A percentile compares a stretch with the other conserved stretches of the same genome.
Conservation (phyloP, 2,113 vertebrate species). For the Passerina amoena region DNA sequence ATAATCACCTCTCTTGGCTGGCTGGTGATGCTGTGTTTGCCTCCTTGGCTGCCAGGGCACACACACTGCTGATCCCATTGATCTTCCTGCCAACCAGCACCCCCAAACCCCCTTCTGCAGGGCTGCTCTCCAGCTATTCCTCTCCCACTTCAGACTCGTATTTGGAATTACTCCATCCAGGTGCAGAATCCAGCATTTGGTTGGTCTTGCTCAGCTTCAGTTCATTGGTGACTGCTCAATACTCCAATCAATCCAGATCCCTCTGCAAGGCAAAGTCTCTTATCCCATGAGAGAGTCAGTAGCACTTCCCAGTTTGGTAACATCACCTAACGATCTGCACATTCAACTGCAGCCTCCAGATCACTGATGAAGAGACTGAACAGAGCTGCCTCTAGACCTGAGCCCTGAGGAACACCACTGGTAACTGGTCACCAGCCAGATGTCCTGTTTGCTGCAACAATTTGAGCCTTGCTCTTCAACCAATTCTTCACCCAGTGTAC, state of each 20-base stretch:
- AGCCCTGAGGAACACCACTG: not conserved
- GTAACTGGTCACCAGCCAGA: not conserved
- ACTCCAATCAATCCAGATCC: not conserved
- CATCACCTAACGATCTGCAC: not conserved
- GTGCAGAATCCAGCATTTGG: not conserved
- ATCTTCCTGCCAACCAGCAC: not conserved
- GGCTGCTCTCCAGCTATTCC: not conserved
- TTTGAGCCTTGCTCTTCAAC: not conserved
- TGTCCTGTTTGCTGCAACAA: not conserved
- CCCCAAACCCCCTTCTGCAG: not conserved
- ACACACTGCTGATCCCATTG: not conserved
- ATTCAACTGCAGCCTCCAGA: not conserved
- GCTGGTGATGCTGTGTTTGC: not conserved
- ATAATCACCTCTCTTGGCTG: too few relatives aligned
- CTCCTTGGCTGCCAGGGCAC: not conserved
- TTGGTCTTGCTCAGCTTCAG: not conserved
- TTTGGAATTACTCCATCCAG: not conserved
- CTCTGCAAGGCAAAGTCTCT: not conserved
- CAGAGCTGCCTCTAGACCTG: not conserved
- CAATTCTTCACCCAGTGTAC: not conserved
- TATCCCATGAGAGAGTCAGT: not conserved
- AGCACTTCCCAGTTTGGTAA: not conserved
- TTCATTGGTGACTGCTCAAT: not conserved
- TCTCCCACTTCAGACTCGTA: not conserved
- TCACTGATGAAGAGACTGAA: not conserved